Evolutionary conservation across 2,113 vertebrate species (phyloP), one percentile per base, ranked within the genome.

Genomic region (Taurulus bubalis): DNA sequence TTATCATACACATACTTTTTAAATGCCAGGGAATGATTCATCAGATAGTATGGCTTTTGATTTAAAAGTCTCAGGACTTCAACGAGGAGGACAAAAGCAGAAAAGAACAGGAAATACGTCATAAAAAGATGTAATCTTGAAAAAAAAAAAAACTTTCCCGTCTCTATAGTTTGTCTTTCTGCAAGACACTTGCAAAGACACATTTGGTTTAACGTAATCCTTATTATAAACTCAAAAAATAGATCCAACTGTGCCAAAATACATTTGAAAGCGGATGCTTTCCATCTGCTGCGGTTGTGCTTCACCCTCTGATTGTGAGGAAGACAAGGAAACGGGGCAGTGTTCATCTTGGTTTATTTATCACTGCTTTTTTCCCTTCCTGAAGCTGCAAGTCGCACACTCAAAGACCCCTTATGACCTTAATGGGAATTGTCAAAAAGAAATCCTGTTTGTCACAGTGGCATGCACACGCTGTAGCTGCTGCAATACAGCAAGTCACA

Each of bases 321-420:
- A 79, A 58, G 51, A 72, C 8, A 10, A 71, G 66, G 58, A 90
- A 89, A 86, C 66, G 20, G 55, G 55, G 69, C 65, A 53, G 47
- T 20, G 69, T 69, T 81, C 76, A 49, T 80, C 75, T 68, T 73
- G 40, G 83, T 89, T 91, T 87, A 87, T 85, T 87, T 85, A 62
- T 85, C 71, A 28, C 32, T 16, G 62, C 80, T 62, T 51, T 53
- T 62, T 70, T 79, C 49, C 49, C 24, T 85, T 87, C 76, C 76
- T 86, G 66, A 72, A 80, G 72, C 75, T 77, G 38, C 64, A 79
- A 67, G 51, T 49, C 4, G 5, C 47, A 66, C 49, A 42, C 65
- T 77, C 40, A 16, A 47, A 70, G 7, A 75, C 60, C 56, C 64
- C 20, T 47, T 51, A 74, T 62, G 71, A 75, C 36, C 78, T 66